These are phyloP conservation scores for Pogonus chalceus DNA, from an alignment of 1,140 invertebrate species.

Conservation along the genomic window DNA sequence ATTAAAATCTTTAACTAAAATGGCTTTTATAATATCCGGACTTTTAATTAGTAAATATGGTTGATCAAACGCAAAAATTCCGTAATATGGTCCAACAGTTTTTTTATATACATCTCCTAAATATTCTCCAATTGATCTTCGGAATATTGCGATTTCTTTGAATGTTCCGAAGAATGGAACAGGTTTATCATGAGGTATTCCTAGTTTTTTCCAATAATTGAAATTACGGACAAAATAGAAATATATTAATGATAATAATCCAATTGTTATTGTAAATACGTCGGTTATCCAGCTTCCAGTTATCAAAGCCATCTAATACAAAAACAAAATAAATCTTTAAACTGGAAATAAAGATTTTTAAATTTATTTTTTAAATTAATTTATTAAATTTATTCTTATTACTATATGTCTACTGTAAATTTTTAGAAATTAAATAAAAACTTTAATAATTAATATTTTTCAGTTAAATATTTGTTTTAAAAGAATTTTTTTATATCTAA, in stretches of 20 bases:
- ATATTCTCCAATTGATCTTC: slow-evolving; percentile 18
- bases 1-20: slow-evolving; percentile 47
- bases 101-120: slow-evolving; percentile 24
- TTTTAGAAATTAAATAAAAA: too few relatives aligned
- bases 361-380: too few relatives aligned
- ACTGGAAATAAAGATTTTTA: too few relatives aligned
- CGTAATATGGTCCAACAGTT: slow-evolving; percentile 22
- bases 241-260: slow-evolving; percentile 8
- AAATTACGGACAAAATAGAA: slow-evolving; percentile 22
- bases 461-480: too few relatives aligned
- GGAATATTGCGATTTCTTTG: slow-evolving; percentile 17
- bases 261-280: background rate
- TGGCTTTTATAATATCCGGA: slow-evolving; percentile 42
- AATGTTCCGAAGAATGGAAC: slow-evolving; percentile 31
- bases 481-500: too few relatives aligned
- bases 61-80: slow-evolving; percentile 29
- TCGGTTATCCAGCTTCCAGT: background rate
- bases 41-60: slow-evolving; percentile 35
- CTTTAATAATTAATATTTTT: too few relatives aligned
- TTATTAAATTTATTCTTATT: too few relatives aligned
- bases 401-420: too few relatives aligned
- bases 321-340: background rate
- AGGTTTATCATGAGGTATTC: slow-evolving; percentile 31
- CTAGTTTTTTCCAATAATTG: slow-evolving; percentile 37
- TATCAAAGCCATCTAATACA: background rate